Base-by-base conservation (phyloP, 2,888 invertebrate genomes). In the Lissonota sp. region DNA sequence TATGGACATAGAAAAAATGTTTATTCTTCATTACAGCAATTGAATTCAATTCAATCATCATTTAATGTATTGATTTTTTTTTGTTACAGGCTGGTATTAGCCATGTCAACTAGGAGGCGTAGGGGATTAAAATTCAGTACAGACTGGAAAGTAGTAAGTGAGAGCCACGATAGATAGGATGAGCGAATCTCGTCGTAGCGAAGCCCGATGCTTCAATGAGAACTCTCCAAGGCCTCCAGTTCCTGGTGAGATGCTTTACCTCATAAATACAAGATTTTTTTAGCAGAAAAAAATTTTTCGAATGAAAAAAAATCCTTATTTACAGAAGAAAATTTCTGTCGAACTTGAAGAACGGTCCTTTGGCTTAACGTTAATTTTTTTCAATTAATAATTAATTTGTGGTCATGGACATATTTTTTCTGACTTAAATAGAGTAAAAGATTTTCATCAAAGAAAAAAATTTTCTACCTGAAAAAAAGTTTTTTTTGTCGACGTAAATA, bases 141-240 rank as follows among this genome's bases (percentile, higher is more conserved):
- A 91, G 90, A 90, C 87, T 88, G 88, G 87, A 90, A 91, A 91
- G 88, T 90, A 91, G 88, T 87, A 87, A 89, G 88, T 86, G 90
- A 90, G 84, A 91, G 88, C 87, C 90, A 91, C 88, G 89, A 91
- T 86, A 92, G 92, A 92, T 92, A 92, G 92, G 90, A 92, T 92
- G 92, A 92, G 91, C 88, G 91, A 90, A 89, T 88, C 90, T 90
- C 90, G 89, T 87, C 91, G 90, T 85, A 90, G 88, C 86, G 92
- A 92, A 91, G 89, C 90, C 85, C 91, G 91, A 86, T 91, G 91
- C 89, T 92, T 92, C 91, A 92, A 92, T 93, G 95, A 95, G 93
- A 95, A 95, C 94, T 95, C 95, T 93, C 97, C 97, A 92, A 94
- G 97, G 94, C 97, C 97, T 93, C 97, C 97, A 90, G 96, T 97